A percentile compares a stretch with the other conserved stretches of the same genome.
These are phyloP conservation scores for Blennius ocellaris DNA, from an alignment of 2,113 vertebrate genomes.

Conservation along the genomic window DNA sequence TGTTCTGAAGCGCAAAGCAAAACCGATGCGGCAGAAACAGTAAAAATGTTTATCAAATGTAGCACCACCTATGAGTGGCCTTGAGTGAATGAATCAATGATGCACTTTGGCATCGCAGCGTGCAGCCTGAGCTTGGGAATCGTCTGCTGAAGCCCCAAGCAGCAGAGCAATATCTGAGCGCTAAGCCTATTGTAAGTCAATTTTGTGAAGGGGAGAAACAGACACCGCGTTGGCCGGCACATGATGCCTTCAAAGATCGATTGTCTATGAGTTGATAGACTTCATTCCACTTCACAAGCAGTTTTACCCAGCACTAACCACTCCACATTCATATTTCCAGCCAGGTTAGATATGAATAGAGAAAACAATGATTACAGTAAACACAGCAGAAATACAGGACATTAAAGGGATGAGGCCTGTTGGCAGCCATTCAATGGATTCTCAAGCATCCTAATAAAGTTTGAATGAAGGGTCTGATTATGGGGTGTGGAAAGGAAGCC, in stretches of 20 bases:
- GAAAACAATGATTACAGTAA: conserved; percentile 35
- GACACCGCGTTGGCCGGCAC: conserved; percentile 19
- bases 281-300: conserved; percentile 37
- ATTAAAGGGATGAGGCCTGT: conserved; percentile 39
- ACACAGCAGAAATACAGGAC: conserved; percentile 28
- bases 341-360: conserved; percentile 28
- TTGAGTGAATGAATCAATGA: conserved; percentile 44
- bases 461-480: conserved; percentile 39
- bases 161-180: conserved; percentile 56
- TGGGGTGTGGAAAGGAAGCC: conserved; percentile 27
- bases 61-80: background rate
- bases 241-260: conserved; percentile 58
- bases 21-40: too few species aligned
- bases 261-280: conserved; percentile 36
- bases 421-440: conserved; percentile 40
- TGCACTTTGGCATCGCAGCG: conserved; percentile 23
- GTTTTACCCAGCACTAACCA: conserved; percentile 12
- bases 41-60: too few species aligned
- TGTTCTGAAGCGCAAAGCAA: too few species aligned
- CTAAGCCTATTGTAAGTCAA: conserved; percentile 47
- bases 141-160: conserved; percentile 42
- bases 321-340: conserved; percentile 22
- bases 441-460: conserved; percentile 30
- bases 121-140: conserved; percentile 34
- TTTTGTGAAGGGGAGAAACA: conserved; percentile 29